These are phyloP conservation scores for Pachyseris speciosa DNA, from an alignment of 64 coral and sea anemone species.

Conservation along the genomic window DNA sequence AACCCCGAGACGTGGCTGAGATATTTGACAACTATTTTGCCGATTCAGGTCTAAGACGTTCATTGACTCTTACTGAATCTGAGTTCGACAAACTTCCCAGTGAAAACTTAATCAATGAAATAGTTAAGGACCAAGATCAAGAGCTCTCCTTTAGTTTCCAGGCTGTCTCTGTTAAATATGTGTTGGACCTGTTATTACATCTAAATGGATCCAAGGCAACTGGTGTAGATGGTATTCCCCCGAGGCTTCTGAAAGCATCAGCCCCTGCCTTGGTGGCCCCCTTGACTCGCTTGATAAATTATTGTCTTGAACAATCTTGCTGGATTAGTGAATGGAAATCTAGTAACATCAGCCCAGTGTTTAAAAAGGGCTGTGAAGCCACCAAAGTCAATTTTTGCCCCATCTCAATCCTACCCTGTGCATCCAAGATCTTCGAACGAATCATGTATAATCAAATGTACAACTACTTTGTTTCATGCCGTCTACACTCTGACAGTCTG, in stretches of 20 bases:
- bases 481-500: background rate
- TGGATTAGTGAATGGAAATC: constrained; percentile 31
- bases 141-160: constrained; percentile 12
- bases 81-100: constrained; percentile 50
- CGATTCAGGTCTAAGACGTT: background rate
- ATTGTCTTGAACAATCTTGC: background rate
- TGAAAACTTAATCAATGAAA: constrained; percentile 22
- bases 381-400: constrained; percentile 4
- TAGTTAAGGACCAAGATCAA: background rate
- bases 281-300: constrained; percentile 19
- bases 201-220: constrained; percentile 17
- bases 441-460: constrained; percentile 35
- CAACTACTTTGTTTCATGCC: background rate
- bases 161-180: background rate
- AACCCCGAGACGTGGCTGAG: constrained; percentile 13
- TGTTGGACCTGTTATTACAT: constrained; percentile 6
- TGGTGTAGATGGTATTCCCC: constrained; percentile 31
- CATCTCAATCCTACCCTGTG: constrained; percentile 12
- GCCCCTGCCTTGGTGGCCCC: constrained; percentile 32
- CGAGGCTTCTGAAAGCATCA: constrained; percentile 20
- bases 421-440: constrained; percentile 26
- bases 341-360: constrained; percentile 25
- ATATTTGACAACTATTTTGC: constrained; percentile 54
- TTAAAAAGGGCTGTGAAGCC: constrained; percentile 7
- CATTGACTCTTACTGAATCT: constrained; percentile 33